phyloP scores from a whole-genome alignment of 2,888 invertebrate species.

The Ecliptopera silaceata region DNA sequence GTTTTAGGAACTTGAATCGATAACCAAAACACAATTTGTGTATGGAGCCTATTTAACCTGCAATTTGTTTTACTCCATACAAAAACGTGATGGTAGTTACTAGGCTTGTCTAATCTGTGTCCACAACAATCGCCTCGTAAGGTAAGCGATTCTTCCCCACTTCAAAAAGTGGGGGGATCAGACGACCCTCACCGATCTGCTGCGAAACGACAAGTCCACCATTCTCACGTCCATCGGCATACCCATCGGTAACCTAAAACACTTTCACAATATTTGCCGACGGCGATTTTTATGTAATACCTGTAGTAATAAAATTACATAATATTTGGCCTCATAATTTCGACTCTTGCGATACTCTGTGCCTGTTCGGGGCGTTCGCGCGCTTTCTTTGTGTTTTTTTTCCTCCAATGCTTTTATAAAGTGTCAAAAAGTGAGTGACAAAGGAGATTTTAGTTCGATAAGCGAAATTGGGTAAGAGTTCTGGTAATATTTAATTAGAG shows the following conservation, averaged over 20 bases:
- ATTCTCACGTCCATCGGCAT: constrained; percentile 42
- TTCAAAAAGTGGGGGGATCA: constrained; percentile 6
- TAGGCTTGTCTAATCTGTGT: no score
- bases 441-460: neutral
- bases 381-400: constrained; percentile 39
- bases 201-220: constrained; percentile 6
- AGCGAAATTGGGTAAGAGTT: constrained; percentile 21
- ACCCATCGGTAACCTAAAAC: constrained; percentile 58
- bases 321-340: constrained; percentile 76
- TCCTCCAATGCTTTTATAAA: constrained; percentile 35
- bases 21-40: no score
- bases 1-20: no score
- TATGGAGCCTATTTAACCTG: no score
- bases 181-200: constrained; percentile 3
- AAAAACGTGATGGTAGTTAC: no score
- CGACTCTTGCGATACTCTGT: constrained; percentile 58
- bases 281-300: constrained; percentile 77
- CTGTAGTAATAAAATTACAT: constrained; percentile 75
- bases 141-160: constrained; percentile 4
- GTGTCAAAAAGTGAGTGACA: constrained; percentile 7
- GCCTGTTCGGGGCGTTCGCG: constrained; percentile 66
- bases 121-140: neutral
- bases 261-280: constrained; percentile 50
- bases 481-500: constrained; percentile 7
- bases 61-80: no score